These are phyloP conservation scores for Nesogale talazaci DNA, from an alignment of 2,113 vertebrate genomes.

Conservation along the genomic window DNA sequence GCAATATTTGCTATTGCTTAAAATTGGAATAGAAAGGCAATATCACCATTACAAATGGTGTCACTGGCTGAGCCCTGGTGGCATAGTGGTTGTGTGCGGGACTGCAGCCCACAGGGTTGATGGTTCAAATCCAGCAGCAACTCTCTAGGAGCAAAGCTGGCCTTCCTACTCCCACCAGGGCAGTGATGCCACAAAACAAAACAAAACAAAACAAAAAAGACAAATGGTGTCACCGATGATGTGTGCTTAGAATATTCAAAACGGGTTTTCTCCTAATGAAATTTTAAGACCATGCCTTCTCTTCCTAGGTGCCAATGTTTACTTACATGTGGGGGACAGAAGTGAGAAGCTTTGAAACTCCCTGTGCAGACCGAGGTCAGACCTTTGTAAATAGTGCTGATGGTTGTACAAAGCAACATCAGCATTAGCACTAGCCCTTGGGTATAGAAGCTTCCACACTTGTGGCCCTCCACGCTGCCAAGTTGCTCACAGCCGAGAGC, in stretches of 20 bases:
- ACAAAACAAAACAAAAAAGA: too few relatives aligned
- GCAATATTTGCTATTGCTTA: too few relatives aligned
- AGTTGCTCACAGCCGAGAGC: not conserved
- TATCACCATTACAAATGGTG: not conserved
- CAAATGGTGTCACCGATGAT: not conserved
- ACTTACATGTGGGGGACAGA: slow-evolving; percentile 42
- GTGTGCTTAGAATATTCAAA: slow-evolving; percentile 55
- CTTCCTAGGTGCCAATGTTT: not conserved
- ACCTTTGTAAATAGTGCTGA: not conserved
- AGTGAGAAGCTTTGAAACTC: slow-evolving; percentile 26
- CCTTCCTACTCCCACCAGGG: too few relatives aligned
- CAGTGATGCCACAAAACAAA: too few relatives aligned
- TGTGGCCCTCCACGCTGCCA: slow-evolving; percentile 21
- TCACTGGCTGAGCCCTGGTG: too few relatives aligned
- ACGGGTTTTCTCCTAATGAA: slow-evolving; percentile 39
- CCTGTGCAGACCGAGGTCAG: slow-evolving; percentile 1
- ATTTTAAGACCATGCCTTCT: not conserved
- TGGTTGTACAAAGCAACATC: not conserved
- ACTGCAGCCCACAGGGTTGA: too few relatives aligned
- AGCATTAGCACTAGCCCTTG: not conserved
- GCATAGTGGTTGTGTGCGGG: too few relatives aligned
- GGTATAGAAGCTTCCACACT: slow-evolving; percentile 51
- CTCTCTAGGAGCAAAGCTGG: too few relatives aligned
- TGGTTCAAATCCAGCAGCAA: too few relatives aligned
- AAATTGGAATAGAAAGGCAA: not conserved